Evolutionary conservation across 2,797 vertebrate genomes (phyloP), one percentile per base, ranked within the genome.

Genomic region (Urophycis tenuis): DNA sequence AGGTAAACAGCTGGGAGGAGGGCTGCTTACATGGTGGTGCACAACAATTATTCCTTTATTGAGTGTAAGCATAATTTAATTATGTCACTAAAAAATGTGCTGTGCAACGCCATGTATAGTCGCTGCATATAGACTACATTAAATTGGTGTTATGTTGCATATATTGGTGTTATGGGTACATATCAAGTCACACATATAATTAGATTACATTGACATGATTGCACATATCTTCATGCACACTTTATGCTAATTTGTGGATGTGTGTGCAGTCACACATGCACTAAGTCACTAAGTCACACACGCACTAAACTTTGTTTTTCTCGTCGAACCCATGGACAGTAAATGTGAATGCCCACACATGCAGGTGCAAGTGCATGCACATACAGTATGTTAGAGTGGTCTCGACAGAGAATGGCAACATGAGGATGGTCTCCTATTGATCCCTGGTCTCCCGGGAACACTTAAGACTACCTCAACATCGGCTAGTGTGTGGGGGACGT

Each of bases 401-500:
- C 25, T 60, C 22, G 74, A 75, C 45, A 25, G 74, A 17, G 30
- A 30, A 69, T n/a, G 53, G 53, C 5, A 67, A 32, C 19, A 35
- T 32, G 36, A 64, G 74, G 74, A 11, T 53, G 35, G 53, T 67
- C 25, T 36, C 64, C 11, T 69, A 75, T 75, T 69, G 74, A 75
- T 39, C 67, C 36, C 60, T 67, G 74, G 29, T 75, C n/a, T 67
- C 35, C 33, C 67, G 17, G 25, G 53, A 69, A 75, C 53, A 29
- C 32, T 25, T 32, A 33, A 17, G 60, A 12, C 35, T 53, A 25
- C 60, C 35, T 69, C 33, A 30, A n/a, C 29, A 34, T 36, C 19
- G 29, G 25, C 7, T 14, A 19, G 34, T 19, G 31, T 74, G 49
- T 14, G 30, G 29, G 45, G 29, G 73, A n/a, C 25, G 31, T n/a